These are phyloP conservation scores for Sympetrum striolatum DNA, from an alignment of 2,888 invertebrate genomes.

Conservation along the genomic window DNA sequence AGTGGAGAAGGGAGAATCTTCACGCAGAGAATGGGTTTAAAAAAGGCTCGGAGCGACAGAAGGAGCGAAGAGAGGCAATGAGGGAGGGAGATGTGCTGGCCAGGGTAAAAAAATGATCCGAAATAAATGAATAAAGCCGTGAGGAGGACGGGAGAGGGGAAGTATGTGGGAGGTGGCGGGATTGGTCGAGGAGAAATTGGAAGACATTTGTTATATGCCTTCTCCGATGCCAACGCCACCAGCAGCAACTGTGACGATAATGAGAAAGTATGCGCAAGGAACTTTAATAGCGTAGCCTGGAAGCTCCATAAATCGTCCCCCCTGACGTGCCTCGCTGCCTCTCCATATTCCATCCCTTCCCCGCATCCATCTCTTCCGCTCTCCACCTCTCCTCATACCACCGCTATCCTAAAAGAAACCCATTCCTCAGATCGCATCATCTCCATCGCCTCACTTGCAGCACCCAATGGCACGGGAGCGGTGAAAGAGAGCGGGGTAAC, in stretches of 20 bases:
- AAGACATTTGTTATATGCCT: conserved; percentile 36
- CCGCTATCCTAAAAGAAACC: background rate
- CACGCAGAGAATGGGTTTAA: background rate
- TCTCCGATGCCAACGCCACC: conserved; percentile 33
- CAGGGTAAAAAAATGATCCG: conserved; percentile 17
- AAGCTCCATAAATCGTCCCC: conserved; percentile 35
- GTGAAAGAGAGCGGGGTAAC: background rate
- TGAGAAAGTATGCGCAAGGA: conserved; percentile 43
- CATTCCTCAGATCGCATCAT: background rate
- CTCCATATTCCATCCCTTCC: conserved; percentile 19
- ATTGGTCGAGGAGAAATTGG: conserved; percentile 41
- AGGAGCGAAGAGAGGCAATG: background rate
- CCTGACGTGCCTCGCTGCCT: conserved; percentile 35
- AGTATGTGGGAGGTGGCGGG: background rate
- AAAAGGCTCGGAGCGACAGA: background rate
- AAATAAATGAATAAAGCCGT: conserved; percentile 8
- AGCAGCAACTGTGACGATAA: conserved; percentile 24
- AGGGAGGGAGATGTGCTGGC: background rate
- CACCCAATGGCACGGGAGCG: background rate
- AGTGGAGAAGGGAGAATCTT: background rate
- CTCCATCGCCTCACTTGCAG: background rate
- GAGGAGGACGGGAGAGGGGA: background rate
- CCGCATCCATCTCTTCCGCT: background rate
- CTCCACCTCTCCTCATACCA: background rate
- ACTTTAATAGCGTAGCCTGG: conserved; percentile 42